Percentiles rank a stretch among this genome's conserved stretches.
These are phyloP conservation scores for Scytalopus superciliaris DNA, from an alignment of 2,113 vertebrate species.

Conservation along the genomic window DNA sequence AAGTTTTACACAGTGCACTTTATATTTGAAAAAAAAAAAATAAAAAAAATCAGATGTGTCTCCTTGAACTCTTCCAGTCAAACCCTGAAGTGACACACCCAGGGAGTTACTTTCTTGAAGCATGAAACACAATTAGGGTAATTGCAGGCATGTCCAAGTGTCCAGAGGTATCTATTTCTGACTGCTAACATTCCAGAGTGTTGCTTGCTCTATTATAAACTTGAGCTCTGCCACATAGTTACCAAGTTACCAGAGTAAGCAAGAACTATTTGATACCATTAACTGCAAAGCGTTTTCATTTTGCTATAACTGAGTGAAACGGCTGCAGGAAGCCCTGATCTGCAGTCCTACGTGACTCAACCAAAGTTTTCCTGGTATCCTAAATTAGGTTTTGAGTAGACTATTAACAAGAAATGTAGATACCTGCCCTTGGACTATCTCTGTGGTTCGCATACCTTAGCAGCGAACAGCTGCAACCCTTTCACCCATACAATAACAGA, in stretches of 20 bases:
- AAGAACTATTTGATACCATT: background rate
- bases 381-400: background rate
- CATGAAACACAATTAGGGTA: conserved; percentile 21
- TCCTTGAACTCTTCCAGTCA: background rate
- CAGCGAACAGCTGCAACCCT: background rate
- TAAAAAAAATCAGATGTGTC: background rate
- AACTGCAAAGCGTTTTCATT: background rate
- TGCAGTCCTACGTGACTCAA: background rate
- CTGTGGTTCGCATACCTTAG: background rate
- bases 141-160: conserved; percentile 44
- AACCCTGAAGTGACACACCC: background rate
- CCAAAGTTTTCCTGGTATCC: background rate
- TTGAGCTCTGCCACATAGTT: background rate
- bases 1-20: background rate
- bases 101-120: background rate
- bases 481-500: background rate
- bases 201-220: conserved; percentile 8
- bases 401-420: background rate
- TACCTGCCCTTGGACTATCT: background rate
- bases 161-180: conserved; percentile 52
- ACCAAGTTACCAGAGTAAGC: background rate
- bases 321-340: background rate
- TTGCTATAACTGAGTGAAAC: background rate
- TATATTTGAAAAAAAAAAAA: background rate
- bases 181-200: conserved; percentile 19